Evolutionary conservation across 1,140 invertebrate species (phyloP), one percentile per base, ranked within the genome.

Genomic region (Drosophila pandora): DNA sequence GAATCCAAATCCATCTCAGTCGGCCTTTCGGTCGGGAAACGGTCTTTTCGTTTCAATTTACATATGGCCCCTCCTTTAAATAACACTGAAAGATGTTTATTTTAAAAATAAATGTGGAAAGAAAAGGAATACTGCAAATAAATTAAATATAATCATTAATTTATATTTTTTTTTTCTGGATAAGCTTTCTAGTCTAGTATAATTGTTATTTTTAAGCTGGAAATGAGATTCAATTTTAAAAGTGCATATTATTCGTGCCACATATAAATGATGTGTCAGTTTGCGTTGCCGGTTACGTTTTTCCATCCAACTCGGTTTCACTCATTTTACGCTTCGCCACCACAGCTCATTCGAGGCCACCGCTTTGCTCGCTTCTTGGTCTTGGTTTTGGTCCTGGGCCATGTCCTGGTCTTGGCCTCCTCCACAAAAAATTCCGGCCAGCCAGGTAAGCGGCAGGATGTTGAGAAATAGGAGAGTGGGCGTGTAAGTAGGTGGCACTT

Each of bases 231-330:
- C n/a, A 0, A 41, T 39, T 37, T 21, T 17, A n/a, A 8, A 12
- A 53, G 60, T 67, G 59, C 32, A 32, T 17, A 10, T 39, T 34
- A 55, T 57, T 8, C 21, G 47, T 39, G 39, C 41, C 41, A 69
- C 64, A 69, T 69, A 69, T 83, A 88, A 88, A 88, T 88, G 83
- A 88, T 79, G 83, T 88, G 83, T 83, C 83, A 88, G 83, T 73
- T 88, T 88, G 83, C 60, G 79, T 88, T 87, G 75, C 82, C 68
- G 69, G 70, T 73, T 83, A 74, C 83, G 83, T 81, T 85, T 79
- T 85, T 79, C 82, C 68, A 75, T 82, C 83, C 78, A 67, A 87
- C 68, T 77, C 63, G 82, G 77, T 82, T 85, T 87, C 75, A 75
- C 83, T 87, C 82, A 85, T 85, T 85, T 85, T 88, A 88, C 85